Evolutionary conservation across 1,140 invertebrate genomes (phyloP), one percentile per base, ranked within the genome.

Genomic region (Dryas iulia): DNA sequence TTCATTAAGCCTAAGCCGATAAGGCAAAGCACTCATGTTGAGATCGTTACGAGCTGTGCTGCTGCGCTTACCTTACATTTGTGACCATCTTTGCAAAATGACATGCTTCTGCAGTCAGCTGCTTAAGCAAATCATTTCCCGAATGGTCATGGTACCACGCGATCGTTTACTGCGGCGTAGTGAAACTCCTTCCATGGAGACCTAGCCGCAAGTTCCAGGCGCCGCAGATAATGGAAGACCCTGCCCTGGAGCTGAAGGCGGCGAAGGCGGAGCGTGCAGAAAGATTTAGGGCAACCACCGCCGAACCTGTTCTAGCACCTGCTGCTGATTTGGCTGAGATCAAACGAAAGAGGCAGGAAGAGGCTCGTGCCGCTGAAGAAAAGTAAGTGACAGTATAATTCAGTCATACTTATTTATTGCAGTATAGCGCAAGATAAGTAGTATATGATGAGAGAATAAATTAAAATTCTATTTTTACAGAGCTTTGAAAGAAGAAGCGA

Each of bases 171-270:
- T 79, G 81, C 70, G 81, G 79, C 83, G 79, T 87, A 94, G 93
- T 91, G 67, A 92, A 94, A 79, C 90, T 95, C 86, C 92, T 94
- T 57, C 93, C 94, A 56, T 91, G 92, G 77, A 93, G 94, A 73
- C 94, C 94, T 78, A 93, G 94, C 73, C 92, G 94, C 74, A 94
- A 93, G 82, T 95, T 95, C 89, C 93, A 93, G 83, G 87, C 92
- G 57, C 92, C 92, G 33, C 86, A 88, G 79, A 84, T 84, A 58
- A 93, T 92, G 91, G 94, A 93, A 76, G 93, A 93, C 73, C 92
- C 91, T 0, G 81, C 83, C 8, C 82, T 92, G 74, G 93, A 94
- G 77, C 81, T 93, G 77, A 93, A 94, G 73, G 92, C 94, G 74
- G 86, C 93, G 66, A 92, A 94, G 82, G 90, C 92, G 59, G 89